Evolutionary conservation across 2,113 vertebrate genomes (phyloP).

Genomic region (Zosterops borbonicus): DNA sequence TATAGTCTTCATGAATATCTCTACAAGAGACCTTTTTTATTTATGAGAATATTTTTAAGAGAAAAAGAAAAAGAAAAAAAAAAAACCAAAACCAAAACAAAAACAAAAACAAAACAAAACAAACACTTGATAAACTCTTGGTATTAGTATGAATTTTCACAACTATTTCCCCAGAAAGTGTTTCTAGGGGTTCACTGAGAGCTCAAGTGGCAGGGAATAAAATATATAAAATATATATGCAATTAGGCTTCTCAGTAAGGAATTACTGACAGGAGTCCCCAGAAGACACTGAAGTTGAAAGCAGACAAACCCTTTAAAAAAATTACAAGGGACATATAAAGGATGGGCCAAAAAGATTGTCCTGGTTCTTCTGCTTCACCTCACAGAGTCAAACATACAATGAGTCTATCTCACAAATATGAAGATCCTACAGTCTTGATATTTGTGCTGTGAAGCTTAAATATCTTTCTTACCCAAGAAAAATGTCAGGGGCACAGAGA

Average conservation of each 20-base stretch:
- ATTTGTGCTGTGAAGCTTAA: constrained; percentile 48
- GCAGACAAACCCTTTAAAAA: neutral
- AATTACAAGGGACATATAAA: neutral
- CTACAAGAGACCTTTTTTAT: neutral
- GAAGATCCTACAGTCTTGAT: neutral
- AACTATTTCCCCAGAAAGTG: neutral
- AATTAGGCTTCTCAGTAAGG: neutral
- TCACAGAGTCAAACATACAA: constrained; percentile 5
- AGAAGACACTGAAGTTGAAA: neutral
- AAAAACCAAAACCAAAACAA: too few relatives aligned
- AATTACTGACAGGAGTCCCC: neutral
- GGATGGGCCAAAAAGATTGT: neutral
- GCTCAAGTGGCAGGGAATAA: neutral
- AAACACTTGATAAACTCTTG: neutral
- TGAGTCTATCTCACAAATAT: neutral
- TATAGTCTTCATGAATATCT: neutral
- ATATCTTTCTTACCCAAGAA: constrained; percentile 1
- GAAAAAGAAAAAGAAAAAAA: neutral
- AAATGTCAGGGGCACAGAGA: constrained; percentile 9
- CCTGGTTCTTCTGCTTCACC: constrained; percentile 49
- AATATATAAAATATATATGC: neutral
- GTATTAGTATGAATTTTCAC: neutral
- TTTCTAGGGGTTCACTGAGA: neutral
- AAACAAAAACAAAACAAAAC: too few relatives aligned
- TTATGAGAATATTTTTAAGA: neutral